A percentile compares a stretch with the other conserved stretches of the same genome.
Evolutionary conservation across 2,888 invertebrate genomes (phyloP).

Genomic region (Tetragonula carbonaria): DNA sequence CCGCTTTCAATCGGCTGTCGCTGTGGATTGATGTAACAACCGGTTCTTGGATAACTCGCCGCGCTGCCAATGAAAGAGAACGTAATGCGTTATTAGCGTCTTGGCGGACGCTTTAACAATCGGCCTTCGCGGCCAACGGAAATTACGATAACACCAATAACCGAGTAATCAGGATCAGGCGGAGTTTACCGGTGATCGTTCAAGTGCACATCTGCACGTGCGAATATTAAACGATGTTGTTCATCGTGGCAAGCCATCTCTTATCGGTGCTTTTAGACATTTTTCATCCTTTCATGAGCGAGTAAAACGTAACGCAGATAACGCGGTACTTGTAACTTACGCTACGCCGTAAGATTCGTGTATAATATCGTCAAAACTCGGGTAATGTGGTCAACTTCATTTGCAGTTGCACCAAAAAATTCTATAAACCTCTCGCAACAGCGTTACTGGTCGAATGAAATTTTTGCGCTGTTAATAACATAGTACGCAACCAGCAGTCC

Average conservation of each 20-base stretch:
- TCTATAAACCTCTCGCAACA: background rate
- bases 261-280: background rate
- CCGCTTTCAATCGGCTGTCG: slow-evolving; percentile 30
- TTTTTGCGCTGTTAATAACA: background rate
- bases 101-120: slow-evolving; percentile 55
- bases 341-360: background rate
- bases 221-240: slow-evolving; percentile 10
- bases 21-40: slow-evolving; percentile 57
- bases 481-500: background rate
- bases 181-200: slow-evolving; percentile 21
- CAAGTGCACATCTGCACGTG: slow-evolving; percentile 25
- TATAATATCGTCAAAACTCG: background rate
- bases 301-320: background rate
- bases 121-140: slow-evolving; percentile 58
- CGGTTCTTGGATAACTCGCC: slow-evolving; percentile 54
- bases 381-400: background rate
- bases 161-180: slow-evolving; percentile 55
- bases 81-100: slow-evolving; percentile 60
- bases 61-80: slow-evolving; percentile 55
- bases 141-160: slow-evolving; percentile 60
- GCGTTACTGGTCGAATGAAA: background rate
- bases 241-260: background rate
- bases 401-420: background rate
- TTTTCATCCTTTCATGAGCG: background rate
- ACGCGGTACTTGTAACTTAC: background rate